These are phyloP conservation scores for Aspidiotus rigidus DNA, from an alignment of 2,888 invertebrate genomes.

Conservation along the genomic window DNA sequence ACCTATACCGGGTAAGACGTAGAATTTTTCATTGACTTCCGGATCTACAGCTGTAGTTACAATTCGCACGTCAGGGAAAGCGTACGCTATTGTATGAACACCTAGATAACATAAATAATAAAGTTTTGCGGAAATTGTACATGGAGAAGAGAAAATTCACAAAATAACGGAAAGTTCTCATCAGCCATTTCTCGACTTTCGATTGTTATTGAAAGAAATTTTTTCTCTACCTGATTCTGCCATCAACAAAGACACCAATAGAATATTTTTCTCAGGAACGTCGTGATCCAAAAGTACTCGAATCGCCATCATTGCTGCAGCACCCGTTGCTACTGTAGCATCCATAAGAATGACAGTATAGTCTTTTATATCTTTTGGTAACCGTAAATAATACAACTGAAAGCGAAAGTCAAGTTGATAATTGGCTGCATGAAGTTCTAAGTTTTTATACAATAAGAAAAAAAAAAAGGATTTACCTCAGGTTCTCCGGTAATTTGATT, in stretches of 20 bases:
- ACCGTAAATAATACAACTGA: slow-evolving; percentile 86
- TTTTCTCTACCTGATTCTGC: slow-evolving; percentile 69
- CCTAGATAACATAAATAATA: slow-evolving; percentile 41
- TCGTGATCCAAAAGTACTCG: slow-evolving; percentile 94
- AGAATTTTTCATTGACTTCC: slow-evolving; percentile 93
- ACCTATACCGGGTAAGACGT: slow-evolving; percentile 93
- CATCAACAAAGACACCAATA: slow-evolving; percentile 87
- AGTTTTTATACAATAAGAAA: background rate
- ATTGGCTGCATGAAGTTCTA: background rate
- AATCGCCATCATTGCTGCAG: slow-evolving; percentile 99
- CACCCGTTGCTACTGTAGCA: slow-evolving; percentile 96
- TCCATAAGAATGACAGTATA: slow-evolving; percentile 94
- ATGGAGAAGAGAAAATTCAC: background rate
- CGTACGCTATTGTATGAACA: slow-evolving; percentile 95
- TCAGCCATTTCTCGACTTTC: too few species aligned
- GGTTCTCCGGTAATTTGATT: slow-evolving; percentile 94
- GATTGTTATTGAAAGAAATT: too few species aligned
- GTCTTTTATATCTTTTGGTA: slow-evolving; percentile 96
- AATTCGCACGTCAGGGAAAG: slow-evolving; percentile 90
- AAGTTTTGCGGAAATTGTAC: background rate
- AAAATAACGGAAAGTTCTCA: background rate
- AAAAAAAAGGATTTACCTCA: slow-evolving; percentile 52
- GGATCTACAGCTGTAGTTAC: slow-evolving; percentile 95
- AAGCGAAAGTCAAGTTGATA: slow-evolving; percentile 32
- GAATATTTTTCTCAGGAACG: slow-evolving; percentile 87